Base-by-base conservation (phyloP, 1,140 invertebrate species). In the Drosophila ironensis region DNA sequence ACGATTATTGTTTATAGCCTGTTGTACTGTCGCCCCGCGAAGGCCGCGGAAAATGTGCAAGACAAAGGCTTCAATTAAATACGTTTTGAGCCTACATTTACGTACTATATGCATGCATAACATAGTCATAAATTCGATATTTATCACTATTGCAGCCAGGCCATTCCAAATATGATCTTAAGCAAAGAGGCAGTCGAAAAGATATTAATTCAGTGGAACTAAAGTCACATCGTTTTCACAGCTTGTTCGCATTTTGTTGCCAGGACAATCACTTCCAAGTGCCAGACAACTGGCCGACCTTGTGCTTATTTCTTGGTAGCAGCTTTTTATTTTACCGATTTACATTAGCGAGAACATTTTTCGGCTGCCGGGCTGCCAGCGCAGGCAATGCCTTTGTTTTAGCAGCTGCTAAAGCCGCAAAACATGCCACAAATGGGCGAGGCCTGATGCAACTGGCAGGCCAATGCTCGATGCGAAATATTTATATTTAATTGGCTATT, bases 281-380 rank as follows among this genome's bases (percentile, higher is more conserved):
- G 41, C 33, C 60, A 70, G 52, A 44, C 70, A 52, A 44, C 11
- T 41, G 37, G 35, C 27, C 66, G 78, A 81, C 77, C 77, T 81
- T 81, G 77, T 84, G 72, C 73, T 25, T 50, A 74, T 80, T 78
- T 57, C 30, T 63, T 24, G 28, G 16, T 3, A 28, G 33, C 59
- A 27, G 35, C 7, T 61, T 38, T 52, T 20, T 6, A 24, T 42
- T 66, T 35, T 9, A 30, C 14, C 24, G 22, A 52, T 52, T 61
- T 73, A 51, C 44, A 72, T 84, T 84, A 77, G 67, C 47, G 68
- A 84, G 61, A 82, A 82, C 47, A 72, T 75, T 54, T 61, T 57
- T 8, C 28, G 28, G n/a, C 28, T n/a, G n/a, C n/a, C n/a, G 5
- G 20, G 9, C 14, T 37, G 33, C 12, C 14, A 16, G n/a, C n/a